These are phyloP conservation scores for Unio pictorum DNA, from an alignment of 2,888 invertebrate genomes.

Conservation along the genomic window DNA sequence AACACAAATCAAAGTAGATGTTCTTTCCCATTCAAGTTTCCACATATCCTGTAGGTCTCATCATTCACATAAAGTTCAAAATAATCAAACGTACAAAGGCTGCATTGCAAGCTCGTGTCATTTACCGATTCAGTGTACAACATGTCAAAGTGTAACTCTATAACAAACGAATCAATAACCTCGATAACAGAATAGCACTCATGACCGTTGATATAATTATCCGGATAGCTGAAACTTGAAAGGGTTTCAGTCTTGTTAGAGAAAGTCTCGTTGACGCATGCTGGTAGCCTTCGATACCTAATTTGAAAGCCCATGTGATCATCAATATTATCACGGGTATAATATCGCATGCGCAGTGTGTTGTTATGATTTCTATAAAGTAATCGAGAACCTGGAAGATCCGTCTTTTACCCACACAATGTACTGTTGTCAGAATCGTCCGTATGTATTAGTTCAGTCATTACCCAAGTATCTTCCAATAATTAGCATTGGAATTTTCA, in stretches of 20 bases:
- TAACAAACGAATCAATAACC: slow-evolving; percentile 7
- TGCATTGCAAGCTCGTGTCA: slow-evolving; percentile 20
- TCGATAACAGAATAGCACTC: slow-evolving; percentile 36
- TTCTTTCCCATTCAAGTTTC: slow-evolving; percentile 43
- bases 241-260: slow-evolving; percentile 71
- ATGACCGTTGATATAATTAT: slow-evolving; percentile 35
- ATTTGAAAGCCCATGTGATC: slow-evolving; percentile 30
- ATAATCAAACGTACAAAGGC: slow-evolving; percentile 43
- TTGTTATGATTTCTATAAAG: not conserved
- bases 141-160: slow-evolving; percentile 39
- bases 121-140: slow-evolving; percentile 42
- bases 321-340: not conserved
- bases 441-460: too few species aligned
- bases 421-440: too few species aligned
- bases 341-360: slow-evolving; percentile 2
- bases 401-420: too few species aligned
- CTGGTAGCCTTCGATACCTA: slow-evolving; percentile 18
- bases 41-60: slow-evolving; percentile 34
- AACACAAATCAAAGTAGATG: slow-evolving; percentile 38
- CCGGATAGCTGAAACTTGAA: slow-evolving; percentile 77
- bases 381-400: not conserved
- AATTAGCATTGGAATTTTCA: too few species aligned
- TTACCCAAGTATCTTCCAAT: too few species aligned
- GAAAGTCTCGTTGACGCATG: slow-evolving; percentile 35
- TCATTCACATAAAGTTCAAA: slow-evolving; percentile 36